Conservation (phyloP, 1,140 invertebrate genomes). For the Oncopeltus fasciatus region DNA sequence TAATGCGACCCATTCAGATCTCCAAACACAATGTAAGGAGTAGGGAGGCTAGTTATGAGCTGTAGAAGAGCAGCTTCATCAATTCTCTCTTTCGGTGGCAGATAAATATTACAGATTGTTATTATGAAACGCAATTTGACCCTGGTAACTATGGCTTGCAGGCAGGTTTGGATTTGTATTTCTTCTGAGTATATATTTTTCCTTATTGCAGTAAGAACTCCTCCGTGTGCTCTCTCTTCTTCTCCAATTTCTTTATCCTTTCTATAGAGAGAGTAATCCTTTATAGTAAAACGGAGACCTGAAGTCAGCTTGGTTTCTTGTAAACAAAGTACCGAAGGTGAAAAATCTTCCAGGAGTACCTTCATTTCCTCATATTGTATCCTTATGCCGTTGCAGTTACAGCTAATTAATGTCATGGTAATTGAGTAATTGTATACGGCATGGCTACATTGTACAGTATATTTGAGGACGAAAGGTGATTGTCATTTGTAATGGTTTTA, state of each 20-base stretch:
- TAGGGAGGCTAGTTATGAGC: not conserved
- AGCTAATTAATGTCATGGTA: not conserved
- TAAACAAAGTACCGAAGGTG: not conserved
- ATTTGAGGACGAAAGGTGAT: not conserved
- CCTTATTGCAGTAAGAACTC: not conserved
- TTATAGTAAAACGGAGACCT: not conserved
- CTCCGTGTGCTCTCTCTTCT: not conserved
- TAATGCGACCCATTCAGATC: not conserved
- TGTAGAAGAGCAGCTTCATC: not conserved
- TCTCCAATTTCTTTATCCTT: not conserved
- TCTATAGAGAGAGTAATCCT: not conserved
- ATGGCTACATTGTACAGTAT: not conserved
- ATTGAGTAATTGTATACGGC: not conserved
- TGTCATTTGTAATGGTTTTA: not conserved
- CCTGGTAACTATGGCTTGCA: not conserved
- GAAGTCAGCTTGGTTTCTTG: not conserved
- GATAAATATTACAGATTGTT: not conserved
- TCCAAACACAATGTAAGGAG: not conserved
- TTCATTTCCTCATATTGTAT: not conserved
- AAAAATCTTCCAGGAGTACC: not conserved
- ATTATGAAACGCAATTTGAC: too few relatives aligned
- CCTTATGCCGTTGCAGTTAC: not conserved
- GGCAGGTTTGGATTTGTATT: not conserved
- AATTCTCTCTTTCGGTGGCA: not conserved
- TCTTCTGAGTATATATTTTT: not conserved